Base-by-base conservation (phyloP, 2,888 invertebrate species). In the Cyaniris semiargus region DNA sequence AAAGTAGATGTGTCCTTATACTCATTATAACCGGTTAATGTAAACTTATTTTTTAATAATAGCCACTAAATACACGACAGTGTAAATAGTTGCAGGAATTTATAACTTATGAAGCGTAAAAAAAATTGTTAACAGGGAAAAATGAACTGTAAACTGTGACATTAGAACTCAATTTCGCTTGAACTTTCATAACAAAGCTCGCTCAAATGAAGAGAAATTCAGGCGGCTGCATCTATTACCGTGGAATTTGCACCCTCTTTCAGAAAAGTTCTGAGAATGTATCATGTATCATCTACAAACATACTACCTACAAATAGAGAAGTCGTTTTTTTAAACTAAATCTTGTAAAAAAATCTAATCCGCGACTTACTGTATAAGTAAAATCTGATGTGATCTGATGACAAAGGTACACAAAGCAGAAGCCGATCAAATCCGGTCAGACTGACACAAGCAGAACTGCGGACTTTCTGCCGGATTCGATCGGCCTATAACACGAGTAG, bases 181-280 rank as follows among this genome's bases (percentile, higher is more conserved):
- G 27, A 66, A 66, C 66, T 66, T 66, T 66, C 23, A 60, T 60
- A 23, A 23, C 23, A 60, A 60, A 31, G 27, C 27, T 31, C 27
- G 66, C 66, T 31, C 15, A 18, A 27, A 31, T 66, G 66, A 66
- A 66, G 27, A 66, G 18, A 31, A 31, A 66, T 66, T 66, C 66
- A 15, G 27, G 13, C 66, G 66, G 66, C 27, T 27, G 66, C 66
- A 66, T 66, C 23, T 10, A 23, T 60, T 27, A 27, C 60, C 23
- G 23, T 13, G 60, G 60, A 60, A 60, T 60, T 60, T 60, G 23
- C 60, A 23, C 60, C 60, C 13, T 58, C 58, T n/a, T 58, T 58
- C 8, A 60, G 60, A 58, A 60, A 15, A 60, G 60, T 23, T 23
- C 23, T 10, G 60, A 23, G 23, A 60, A 58, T 58, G 58, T 21